These are phyloP conservation scores for Equus przewalskii DNA, from an alignment of 2,113 vertebrate species.

Conservation along the genomic window DNA sequence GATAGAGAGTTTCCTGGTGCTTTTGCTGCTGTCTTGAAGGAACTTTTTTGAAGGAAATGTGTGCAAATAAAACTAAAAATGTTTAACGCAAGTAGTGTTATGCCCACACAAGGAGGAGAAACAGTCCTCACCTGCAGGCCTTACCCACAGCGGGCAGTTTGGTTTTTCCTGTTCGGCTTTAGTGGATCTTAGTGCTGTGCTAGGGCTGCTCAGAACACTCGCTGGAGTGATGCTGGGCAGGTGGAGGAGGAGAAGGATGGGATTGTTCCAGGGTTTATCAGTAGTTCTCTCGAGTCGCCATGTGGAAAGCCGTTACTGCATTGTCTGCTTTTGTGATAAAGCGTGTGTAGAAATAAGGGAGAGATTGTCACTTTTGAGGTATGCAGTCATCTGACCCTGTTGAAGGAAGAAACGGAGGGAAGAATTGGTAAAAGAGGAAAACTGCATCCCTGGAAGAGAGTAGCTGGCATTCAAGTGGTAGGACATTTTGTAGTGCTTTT, in stretches of 20 bases:
- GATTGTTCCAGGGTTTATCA: background rate
- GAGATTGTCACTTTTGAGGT: constrained; percentile 30
- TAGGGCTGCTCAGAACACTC: background rate
- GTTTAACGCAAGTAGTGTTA: constrained; percentile 42
- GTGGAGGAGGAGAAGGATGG: background rate
- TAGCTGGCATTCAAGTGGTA: background rate
- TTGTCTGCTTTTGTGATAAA: constrained; percentile 34
- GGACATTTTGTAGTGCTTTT: constrained; percentile 25
- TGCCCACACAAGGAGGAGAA: constrained; percentile 19
- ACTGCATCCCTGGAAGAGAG: background rate
- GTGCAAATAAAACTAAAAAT: constrained; percentile 41
- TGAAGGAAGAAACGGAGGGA: background rate
- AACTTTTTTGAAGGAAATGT: background rate
- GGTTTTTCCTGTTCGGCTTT: background rate
- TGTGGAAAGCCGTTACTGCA: background rate
- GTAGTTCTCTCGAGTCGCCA: background rate
- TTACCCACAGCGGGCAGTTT: background rate
- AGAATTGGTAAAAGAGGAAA: background rate
- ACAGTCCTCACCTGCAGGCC: constrained; percentile 12
- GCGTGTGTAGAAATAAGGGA: background rate
- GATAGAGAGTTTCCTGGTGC: constrained; percentile 40
- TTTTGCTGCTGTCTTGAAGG: constrained; percentile 55
- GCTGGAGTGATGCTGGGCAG: background rate
- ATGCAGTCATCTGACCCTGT: background rate
- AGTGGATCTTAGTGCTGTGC: background rate